phyloP scores from a whole-genome alignment of 2,888 invertebrate genomes.

The Polyommatus icarus region DNA sequence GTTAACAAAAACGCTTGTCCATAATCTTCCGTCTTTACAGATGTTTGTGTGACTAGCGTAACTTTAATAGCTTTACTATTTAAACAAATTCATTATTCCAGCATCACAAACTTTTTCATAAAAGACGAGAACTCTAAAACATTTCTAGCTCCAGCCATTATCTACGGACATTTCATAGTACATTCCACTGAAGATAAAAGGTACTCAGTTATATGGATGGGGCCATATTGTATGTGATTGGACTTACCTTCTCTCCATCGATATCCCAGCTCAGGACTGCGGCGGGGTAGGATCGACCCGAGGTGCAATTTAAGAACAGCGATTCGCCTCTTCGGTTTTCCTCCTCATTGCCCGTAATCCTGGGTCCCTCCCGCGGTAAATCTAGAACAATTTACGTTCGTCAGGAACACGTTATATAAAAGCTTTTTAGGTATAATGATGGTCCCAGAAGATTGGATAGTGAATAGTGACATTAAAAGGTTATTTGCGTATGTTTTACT shows the following conservation, averaged over 20 bases:
- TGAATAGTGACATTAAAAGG: too few relatives aligned
- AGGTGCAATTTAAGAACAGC: constrained; percentile 87
- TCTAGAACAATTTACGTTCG: constrained; percentile 58
- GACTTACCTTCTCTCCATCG: constrained; percentile 86
- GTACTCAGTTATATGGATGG: constrained; percentile 19
- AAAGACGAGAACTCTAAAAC: neutral
- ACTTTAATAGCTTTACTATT: neutral
- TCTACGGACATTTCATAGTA: constrained; percentile 4
- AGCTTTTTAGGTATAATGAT: neutral
- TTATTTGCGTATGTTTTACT: too few relatives aligned
- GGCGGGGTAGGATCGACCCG: constrained; percentile 87
- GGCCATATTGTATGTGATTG: constrained; percentile 1
- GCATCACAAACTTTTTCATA: neutral
- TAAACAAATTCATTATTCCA: neutral
- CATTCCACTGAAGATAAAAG: constrained; percentile 18
- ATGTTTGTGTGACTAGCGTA: too few relatives aligned
- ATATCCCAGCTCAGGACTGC: constrained; percentile 89
- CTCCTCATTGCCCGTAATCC: constrained; percentile 86
- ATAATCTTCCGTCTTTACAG: too few relatives aligned
- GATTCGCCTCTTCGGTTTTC: constrained; percentile 88
- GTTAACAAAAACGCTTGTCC: too few relatives aligned
- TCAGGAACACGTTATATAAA: neutral
- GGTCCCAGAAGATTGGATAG: too few relatives aligned
- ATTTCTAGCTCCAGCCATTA: constrained; percentile 7
- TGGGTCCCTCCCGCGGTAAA: constrained; percentile 86